Conservation (phyloP, 2,797 vertebrate genomes). For the Fistularia tabacaria region DNA sequence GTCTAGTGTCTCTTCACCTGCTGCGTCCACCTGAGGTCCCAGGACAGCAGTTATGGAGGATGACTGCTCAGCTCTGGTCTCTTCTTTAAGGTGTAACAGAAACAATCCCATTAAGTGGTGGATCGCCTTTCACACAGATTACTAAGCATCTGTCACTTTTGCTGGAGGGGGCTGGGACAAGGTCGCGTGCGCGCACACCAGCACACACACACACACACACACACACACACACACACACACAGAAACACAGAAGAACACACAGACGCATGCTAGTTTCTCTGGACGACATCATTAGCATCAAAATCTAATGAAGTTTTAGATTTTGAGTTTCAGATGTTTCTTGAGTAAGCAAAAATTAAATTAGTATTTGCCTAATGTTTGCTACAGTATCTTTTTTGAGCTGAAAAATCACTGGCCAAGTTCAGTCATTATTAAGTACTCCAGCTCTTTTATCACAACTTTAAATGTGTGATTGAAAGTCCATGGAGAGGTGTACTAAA, state of each 20-base stretch:
- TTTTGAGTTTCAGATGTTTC: no score
- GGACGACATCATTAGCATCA: no score
- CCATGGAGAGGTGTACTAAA: no score
- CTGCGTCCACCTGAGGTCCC: conserved; percentile 73
- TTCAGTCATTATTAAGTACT: no score
- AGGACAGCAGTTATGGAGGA: conserved; percentile 69
- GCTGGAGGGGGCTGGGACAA: conserved; percentile 58
- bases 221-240: background rate
- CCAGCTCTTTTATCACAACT: no score
- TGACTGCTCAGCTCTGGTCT: conserved; percentile 63
- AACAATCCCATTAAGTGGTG: conserved; percentile 77
- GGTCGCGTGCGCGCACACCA: conserved; percentile 37
- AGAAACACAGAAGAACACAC: no score
- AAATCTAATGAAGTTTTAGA: conserved; percentile 8
- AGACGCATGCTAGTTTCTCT: background rate
- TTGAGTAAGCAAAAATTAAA: no score
- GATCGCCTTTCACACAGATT: conserved; percentile 79
- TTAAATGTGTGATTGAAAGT: no score
- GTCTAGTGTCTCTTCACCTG: conserved; percentile 38
- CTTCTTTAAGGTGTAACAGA: conserved; percentile 77
- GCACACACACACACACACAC: conserved; percentile 17
- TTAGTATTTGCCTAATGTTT: no score
- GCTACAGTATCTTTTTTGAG: no score
- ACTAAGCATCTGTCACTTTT: conserved; percentile 75
- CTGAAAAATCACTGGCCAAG: no score